Evolutionary conservation across 2,888 invertebrate species (phyloP).

Genomic region (Acronicta aceris): DNA sequence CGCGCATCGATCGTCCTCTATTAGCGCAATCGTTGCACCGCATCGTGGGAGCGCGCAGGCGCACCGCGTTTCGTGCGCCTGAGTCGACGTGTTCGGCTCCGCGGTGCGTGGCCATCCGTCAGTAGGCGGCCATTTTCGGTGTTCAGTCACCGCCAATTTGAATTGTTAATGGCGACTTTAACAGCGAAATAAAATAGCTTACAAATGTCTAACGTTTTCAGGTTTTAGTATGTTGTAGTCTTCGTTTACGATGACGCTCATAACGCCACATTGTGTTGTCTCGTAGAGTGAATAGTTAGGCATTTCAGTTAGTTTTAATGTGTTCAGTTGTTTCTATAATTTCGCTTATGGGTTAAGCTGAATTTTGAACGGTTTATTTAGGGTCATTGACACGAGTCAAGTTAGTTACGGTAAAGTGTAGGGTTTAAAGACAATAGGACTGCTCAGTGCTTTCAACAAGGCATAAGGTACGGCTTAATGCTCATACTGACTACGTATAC

Average conservation of each 20-base stretch:
- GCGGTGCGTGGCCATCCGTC: constrained; percentile 43
- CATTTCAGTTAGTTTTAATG: constrained; percentile 41
- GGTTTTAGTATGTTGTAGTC: constrained; percentile 19
- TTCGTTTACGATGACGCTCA: no score
- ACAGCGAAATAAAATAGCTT: constrained; percentile 44
- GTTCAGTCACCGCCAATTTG: constrained; percentile 50
- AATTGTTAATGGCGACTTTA: constrained; percentile 53
- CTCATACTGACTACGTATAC: no score
- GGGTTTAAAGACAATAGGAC: constrained; percentile 34
- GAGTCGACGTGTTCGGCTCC: constrained; percentile 34
- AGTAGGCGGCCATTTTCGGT: constrained; percentile 59
- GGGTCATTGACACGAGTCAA: constrained; percentile 37
- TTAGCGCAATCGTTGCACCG: constrained; percentile 49
- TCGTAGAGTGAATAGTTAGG: constrained; percentile 26
- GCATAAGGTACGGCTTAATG: no score
- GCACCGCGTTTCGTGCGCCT: constrained; percentile 36
- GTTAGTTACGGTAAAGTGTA: constrained; percentile 25
- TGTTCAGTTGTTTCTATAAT: constrained; percentile 36
- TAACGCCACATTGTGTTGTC: constrained; percentile 31
- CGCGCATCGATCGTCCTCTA: constrained; percentile 55
- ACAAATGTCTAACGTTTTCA: constrained; percentile 38
- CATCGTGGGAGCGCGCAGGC: constrained; percentile 56
- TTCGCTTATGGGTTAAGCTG: constrained; percentile 16
- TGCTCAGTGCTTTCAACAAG: background rate
- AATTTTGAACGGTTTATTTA: constrained; percentile 9